phyloP scores from a whole-genome alignment of 2,113 vertebrate species.

The Atlantisia rogersi region DNA sequence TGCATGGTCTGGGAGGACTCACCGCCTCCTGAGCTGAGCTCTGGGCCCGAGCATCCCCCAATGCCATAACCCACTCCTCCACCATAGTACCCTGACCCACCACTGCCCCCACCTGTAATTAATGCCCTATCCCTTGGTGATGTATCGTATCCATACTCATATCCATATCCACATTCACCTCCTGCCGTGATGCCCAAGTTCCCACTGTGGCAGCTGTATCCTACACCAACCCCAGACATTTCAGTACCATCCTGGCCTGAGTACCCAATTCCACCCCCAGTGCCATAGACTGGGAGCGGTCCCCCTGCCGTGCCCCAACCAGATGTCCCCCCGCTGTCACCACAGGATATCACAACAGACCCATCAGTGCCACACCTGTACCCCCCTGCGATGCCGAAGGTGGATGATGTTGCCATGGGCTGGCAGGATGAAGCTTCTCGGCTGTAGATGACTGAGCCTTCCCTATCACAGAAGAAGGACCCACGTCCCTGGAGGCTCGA shows the following conservation, averaged over 20 bases:
- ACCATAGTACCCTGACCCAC: fast-evolving
- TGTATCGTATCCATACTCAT: not conserved
- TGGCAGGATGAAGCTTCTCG: not conserved
- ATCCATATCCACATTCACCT: fast-evolving
- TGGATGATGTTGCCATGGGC: not conserved
- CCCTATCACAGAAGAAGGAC: not conserved
- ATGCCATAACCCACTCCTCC: fast-evolving
- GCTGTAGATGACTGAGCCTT: not conserved
- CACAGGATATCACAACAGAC: not conserved
- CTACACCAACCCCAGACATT: not conserved
- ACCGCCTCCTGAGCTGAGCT: not conserved
- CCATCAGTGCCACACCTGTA: not conserved
- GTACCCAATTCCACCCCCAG: fast-evolving
- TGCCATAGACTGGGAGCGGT: not conserved
- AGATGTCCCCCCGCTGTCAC: fast-evolving
- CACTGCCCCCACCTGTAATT: fast-evolving
- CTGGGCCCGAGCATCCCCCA: fast-evolving
- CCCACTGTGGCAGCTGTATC: fast-evolving
- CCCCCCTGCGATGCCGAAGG: not conserved
- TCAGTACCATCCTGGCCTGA: fast-evolving
- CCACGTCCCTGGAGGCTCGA: not conserved
- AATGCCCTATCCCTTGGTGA: not conserved
- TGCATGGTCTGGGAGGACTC: not conserved
- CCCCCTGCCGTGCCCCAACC: not conserved
- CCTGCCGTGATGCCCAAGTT: fast-evolving